Base-by-base conservation (phyloP, 1,140 invertebrate species). In the Rhizoglyphus robini region DNA sequence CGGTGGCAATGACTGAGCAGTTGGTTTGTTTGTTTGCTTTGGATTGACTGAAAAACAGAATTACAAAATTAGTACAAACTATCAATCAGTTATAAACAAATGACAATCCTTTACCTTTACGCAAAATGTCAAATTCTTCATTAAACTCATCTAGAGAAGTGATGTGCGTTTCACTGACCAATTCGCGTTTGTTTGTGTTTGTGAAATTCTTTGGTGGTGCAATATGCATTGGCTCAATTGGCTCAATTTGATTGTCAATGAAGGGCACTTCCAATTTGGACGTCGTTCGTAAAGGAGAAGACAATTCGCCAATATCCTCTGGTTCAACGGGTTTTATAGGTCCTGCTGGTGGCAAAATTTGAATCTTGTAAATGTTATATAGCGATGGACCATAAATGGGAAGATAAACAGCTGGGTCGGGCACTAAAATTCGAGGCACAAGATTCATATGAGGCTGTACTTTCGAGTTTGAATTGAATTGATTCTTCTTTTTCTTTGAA, bases 361-460 rank as follows among this genome's bases (percentile, higher is more conserved):
- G 61, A n/a, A 63, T 36, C 31, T 63, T 63, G 11, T 11, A 11
- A 8, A 63, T 54, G 8, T 63, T 15, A 27, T 18, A 8, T 23
- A 63, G 11, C 11, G 61, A 63, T 49, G 61, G 61, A 11, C 61
- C 61, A 29, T 63, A 63, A 8, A 57, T 25, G 3, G 61, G 36
- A 8, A 63, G 31, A 31, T 63, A 60, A 23, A 34, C 20, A 23
- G 30, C 34, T 3, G 30, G 36, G 8, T 63, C 61, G 8, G 61
- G 61, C 47, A 63, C 32, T 38, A 63, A 63, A 58, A 63, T 63
- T 4, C 61, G 31, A 58, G 61, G 61, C 5, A 63, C 51, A 25
- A 54, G 51, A 54, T 54, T 54, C 8, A 23, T 23, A 8, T 32
- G 8, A 54, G 8, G 8, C 51, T 54, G 15, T 46, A 15, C 41